Evolutionary conservation across 2,888 invertebrate genomes (phyloP), one percentile per base, ranked within the genome.

Genomic region (Agrilus mali): DNA sequence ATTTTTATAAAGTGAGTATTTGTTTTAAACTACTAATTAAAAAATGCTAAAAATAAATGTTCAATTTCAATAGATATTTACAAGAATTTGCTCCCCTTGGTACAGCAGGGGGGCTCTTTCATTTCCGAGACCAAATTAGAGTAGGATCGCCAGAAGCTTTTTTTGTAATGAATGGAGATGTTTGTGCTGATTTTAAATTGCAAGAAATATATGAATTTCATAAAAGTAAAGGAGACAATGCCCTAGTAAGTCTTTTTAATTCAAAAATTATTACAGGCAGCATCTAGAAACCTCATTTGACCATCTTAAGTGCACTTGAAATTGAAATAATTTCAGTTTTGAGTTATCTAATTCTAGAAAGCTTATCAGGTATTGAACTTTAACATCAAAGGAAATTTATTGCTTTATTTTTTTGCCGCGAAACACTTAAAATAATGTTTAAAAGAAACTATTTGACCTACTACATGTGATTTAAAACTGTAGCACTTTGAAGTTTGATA

Each of bases 91-190:
- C 86, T 3, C 81, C 93, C 0, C 69, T 97, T 1, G 97, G 97
- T 6, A 98, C 97, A 0, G 97, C 90, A 0, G 98, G 98, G 22
- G 95, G 96, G 16, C 78, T 98, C 57, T 94, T 92, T 66, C 95
- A 96, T 67, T 97, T 97, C 65, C 77, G 96, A 27, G 96, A 97
- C 66, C 94, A 95, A 67, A 89, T 97, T 50, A 73, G 90, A 31
- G 81, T 82, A 1, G 86, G 95, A 6, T 84, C 82, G 61, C 90
- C 94, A 0, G 76, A 84, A 36, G 86, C 84, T 1, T 92, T 97
- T 66, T 95, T 97, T 64, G 78, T 98, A 5, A 77, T 98, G 57
- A 98, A 98, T 61, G 95, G 96, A 1, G 97, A 97, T 69, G 94
- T 97, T 0, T 97, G 97, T 63, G 88, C 94, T 1, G 93, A 98